Conservation (phyloP, 2,797 vertebrate genomes). For the Centroberyx gerrardi region DNA sequence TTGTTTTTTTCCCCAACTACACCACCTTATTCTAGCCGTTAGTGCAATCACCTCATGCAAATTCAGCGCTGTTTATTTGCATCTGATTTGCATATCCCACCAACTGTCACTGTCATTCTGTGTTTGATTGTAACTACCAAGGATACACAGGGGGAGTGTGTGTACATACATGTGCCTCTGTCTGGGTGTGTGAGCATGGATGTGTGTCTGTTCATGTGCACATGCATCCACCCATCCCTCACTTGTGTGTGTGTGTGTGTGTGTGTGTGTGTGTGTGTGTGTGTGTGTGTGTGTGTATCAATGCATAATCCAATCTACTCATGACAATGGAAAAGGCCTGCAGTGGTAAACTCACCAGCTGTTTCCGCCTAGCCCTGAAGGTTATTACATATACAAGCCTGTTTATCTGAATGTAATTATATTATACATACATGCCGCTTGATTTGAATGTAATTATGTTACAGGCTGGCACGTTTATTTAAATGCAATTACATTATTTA, state of each 20-base stretch:
- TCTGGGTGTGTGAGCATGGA: slow-evolving; percentile 39
- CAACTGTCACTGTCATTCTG: slow-evolving; percentile 79
- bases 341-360: slow-evolving; percentile 72
- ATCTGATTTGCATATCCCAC: slow-evolving; percentile 82
- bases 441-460: slow-evolving; percentile 70
- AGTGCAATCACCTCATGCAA: slow-evolving; percentile 78
- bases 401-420: slow-evolving; percentile 77
- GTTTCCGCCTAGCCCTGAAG: slow-evolving; percentile 65
- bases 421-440: slow-evolving; percentile 70
- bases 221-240: slow-evolving; percentile 7
- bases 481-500: slow-evolving; percentile 68
- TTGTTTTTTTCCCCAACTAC: slow-evolving; percentile 46
- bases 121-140: slow-evolving; percentile 69
- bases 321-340: slow-evolving; percentile 62
- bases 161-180: slow-evolving; percentile 37
- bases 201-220: slow-evolving; percentile 35
- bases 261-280: slow-evolving; percentile 18
- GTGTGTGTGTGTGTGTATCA: slow-evolving; percentile 32
- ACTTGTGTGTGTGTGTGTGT: not conserved
- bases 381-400: slow-evolving; percentile 62
- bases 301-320: slow-evolving; percentile 69
- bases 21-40: slow-evolving; percentile 71
- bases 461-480: slow-evolving; percentile 64
- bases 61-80: slow-evolving; percentile 75
- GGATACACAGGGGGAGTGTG: slow-evolving; percentile 54